Evolutionary conservation across 2,888 invertebrate genomes (phyloP).

Genomic region (Pollenia labialis): DNA sequence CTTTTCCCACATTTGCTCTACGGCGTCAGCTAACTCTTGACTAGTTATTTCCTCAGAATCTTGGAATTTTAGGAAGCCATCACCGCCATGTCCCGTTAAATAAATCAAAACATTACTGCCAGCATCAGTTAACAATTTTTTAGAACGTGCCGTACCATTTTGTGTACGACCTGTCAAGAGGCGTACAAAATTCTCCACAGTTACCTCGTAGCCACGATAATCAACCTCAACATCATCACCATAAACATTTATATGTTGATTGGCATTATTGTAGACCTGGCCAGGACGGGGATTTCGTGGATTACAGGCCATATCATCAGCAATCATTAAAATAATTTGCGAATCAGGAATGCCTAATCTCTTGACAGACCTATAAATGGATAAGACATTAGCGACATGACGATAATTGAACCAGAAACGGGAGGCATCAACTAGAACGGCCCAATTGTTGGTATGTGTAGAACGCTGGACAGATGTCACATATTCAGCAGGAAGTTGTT

Average conservation of each 20-base stretch:
- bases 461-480: slow-evolving; percentile 81
- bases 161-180: slow-evolving; percentile 96
- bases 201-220: slow-evolving; percentile 97
- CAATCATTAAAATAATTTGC: slow-evolving; percentile 99
- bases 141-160: slow-evolving; percentile 96
- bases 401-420: slow-evolving; percentile 99
- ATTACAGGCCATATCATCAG: slow-evolving; percentile 99
- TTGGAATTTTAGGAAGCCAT: slow-evolving; percentile 99
- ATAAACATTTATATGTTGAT: slow-evolving; percentile 99
- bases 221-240: slow-evolving; percentile 99
- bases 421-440: slow-evolving; percentile 98
- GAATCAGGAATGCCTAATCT: slow-evolving; percentile 99
- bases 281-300: slow-evolving; percentile 98
- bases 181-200: slow-evolving; percentile 99
- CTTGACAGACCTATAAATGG: slow-evolving; percentile 99
- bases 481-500: slow-evolving; percentile 80
- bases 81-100: slow-evolving; percentile 98
- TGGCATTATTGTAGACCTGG: slow-evolving; percentile 98
- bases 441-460: slow-evolving; percentile 99
- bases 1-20: slow-evolving; percentile 99
- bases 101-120: slow-evolving; percentile 98
- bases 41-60: slow-evolving; percentile 99
- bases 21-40: slow-evolving; percentile 98
- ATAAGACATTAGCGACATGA: slow-evolving; percentile 99
- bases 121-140: slow-evolving; percentile 97